Evolutionary conservation across 2,888 invertebrate species (phyloP).

Genomic region (Pammene fasciana): DNA sequence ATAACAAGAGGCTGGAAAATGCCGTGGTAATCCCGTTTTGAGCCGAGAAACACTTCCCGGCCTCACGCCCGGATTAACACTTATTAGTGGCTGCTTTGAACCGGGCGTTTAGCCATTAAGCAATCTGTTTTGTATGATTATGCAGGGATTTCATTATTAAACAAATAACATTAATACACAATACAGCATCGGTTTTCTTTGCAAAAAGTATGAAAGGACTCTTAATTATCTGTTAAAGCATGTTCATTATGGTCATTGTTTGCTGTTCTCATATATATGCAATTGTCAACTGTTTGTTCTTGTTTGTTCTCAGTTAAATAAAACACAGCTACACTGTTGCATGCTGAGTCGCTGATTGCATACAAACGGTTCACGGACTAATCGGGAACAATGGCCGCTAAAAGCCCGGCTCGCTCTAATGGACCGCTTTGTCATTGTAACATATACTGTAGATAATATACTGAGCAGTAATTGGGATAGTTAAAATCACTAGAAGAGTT

Average conservation of each 20-base stretch:
- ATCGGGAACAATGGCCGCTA: slow-evolving; percentile 43
- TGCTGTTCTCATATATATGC: no score
- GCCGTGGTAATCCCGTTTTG: slow-evolving; percentile 29
- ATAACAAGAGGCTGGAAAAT: slow-evolving; percentile 9
- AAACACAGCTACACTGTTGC: slow-evolving; percentile 1
- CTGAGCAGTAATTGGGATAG: no score
- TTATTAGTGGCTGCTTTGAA: slow-evolving; percentile 31
- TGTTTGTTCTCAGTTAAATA: neutral
- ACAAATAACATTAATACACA: no score
- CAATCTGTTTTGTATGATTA: slow-evolving; percentile 19
- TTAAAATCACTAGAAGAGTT: neutral
- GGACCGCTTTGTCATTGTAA: slow-evolving; percentile 37
- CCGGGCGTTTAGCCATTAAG: slow-evolving; percentile 18
- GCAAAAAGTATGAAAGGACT: no score
- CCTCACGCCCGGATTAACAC: slow-evolving; percentile 12
- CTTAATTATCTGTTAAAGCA: no score
- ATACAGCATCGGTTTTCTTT: no score
- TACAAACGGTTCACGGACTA: slow-evolving; percentile 32
- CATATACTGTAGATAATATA: slow-evolving; percentile 19
- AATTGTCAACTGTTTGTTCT: neutral
- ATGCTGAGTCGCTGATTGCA: slow-evolving; percentile 40
- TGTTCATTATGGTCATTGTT: no score
- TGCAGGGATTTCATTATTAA: neutral
- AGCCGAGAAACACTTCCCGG: slow-evolving; percentile 15
- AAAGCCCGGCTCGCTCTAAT: slow-evolving; percentile 42